Conservation (phyloP, 2,113 vertebrate species). For the Entelurus aequoreus region DNA sequence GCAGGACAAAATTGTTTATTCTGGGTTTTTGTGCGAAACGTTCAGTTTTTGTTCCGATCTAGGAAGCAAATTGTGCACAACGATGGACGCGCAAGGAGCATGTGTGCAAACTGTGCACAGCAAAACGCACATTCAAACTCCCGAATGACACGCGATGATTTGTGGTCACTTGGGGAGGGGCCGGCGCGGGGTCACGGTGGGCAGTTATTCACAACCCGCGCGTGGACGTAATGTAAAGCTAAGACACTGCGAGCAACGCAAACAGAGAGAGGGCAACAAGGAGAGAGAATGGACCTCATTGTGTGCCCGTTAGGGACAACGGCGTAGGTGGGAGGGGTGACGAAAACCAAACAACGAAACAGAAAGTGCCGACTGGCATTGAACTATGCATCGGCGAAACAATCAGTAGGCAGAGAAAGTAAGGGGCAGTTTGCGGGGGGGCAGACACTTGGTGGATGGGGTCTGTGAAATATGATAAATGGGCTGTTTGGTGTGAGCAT, state of each 20-base stretch:
- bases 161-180: conserved; percentile 25
- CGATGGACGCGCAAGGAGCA: no score
- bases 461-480: conserved; percentile 64
- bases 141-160: conserved; percentile 17
- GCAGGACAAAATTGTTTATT: conserved; percentile 26
- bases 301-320: conserved; percentile 40
- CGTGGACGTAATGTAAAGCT: conserved; percentile 65
- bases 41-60: conserved; percentile 6
- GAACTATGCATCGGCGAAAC: conserved; percentile 33
- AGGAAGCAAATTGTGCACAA: no score
- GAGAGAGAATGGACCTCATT: conserved; percentile 60
- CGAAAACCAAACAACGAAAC: conserved; percentile 39
- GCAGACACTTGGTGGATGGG: conserved; percentile 33
- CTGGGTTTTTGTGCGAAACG: conserved; percentile 1
- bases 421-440: conserved; percentile 3
- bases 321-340: conserved; percentile 6
- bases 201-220: conserved; percentile 57
- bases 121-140: neutral
- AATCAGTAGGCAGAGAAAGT: conserved; percentile 25
- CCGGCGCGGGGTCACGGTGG: conserved; percentile 42
- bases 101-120: neutral
- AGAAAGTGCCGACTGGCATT: conserved; percentile 35
- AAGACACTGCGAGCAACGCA: conserved; percentile 50
- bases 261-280: conserved; percentile 56
- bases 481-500: conserved; percentile 56